These are phyloP conservation scores for Peromyscus californicus DNA, from an alignment of 2,113 vertebrate species.

Conservation along the genomic window DNA sequence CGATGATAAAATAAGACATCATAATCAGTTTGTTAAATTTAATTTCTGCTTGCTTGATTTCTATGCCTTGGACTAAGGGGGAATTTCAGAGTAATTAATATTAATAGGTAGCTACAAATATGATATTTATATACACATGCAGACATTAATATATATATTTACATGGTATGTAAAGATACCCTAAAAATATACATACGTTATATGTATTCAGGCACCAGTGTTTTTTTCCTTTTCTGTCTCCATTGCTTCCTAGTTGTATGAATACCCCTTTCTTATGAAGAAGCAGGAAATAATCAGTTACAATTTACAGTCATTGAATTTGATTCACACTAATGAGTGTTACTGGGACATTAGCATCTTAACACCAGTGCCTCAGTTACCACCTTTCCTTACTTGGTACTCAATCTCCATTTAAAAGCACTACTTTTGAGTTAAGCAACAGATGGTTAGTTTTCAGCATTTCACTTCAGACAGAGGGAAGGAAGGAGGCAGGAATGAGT, in stretches of 20 bases:
- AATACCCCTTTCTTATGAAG: background rate
- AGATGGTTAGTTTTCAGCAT: background rate
- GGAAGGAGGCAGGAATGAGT: background rate
- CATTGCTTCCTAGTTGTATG: background rate
- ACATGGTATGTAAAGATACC: background rate
- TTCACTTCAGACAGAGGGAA: background rate
- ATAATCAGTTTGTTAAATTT: background rate
- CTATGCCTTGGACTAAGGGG: constrained; percentile 1
- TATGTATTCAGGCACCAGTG: background rate
- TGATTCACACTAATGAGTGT: background rate
- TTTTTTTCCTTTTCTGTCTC: background rate
- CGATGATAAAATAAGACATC: background rate
- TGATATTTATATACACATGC: background rate
- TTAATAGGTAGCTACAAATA: background rate
- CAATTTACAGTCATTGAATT: background rate
- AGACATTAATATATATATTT: background rate
- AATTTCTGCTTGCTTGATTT: background rate
- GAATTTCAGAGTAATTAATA: background rate
- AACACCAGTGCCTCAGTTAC: background rate
- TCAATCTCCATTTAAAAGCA: constrained; percentile 66
- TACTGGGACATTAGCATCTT: background rate
- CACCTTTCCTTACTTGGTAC: background rate
- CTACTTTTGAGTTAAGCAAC: background rate
- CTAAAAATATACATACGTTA: background rate
- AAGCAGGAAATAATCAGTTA: background rate